phyloP scores from a whole-genome alignment of 2,113 vertebrate genomes.

The Notiomystis cincta region DNA sequence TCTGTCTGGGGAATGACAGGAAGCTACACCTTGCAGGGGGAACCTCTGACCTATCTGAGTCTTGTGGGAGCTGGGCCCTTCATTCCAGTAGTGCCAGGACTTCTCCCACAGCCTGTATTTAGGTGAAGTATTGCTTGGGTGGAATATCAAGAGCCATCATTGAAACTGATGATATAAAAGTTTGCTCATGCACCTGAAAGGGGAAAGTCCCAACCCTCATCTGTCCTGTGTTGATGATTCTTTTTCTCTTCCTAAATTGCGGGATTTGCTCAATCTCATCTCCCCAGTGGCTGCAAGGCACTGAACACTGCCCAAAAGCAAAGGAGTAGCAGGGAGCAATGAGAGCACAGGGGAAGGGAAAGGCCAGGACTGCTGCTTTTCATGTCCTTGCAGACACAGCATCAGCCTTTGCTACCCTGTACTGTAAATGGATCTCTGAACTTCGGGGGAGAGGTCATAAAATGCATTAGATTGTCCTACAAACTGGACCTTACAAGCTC shows the following conservation, averaged over 20 bases:
- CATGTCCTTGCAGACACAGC: background rate
- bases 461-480: background rate
- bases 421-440: background rate
- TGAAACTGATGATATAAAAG: rapidly evolving
- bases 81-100: background rate
- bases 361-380: background rate
- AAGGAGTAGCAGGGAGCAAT: background rate
- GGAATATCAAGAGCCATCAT: background rate
- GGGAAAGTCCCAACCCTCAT: background rate
- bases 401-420: background rate
- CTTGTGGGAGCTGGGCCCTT: background rate
- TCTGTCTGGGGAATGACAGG: background rate
- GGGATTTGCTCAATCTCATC: background rate
- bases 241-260: background rate
- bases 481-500: background rate
- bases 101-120: background rate
- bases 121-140: background rate
- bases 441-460: background rate
- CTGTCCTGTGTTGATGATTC: background rate
- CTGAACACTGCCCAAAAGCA: background rate
- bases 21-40: background rate
- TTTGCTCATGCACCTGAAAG: background rate
- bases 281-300: background rate
- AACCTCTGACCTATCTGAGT: background rate
- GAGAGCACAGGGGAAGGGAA: background rate